These are phyloP conservation scores for Palythoa caribaeorum DNA, from an alignment of 92 coral and sea anemone genomes.

Conservation along the genomic window DNA sequence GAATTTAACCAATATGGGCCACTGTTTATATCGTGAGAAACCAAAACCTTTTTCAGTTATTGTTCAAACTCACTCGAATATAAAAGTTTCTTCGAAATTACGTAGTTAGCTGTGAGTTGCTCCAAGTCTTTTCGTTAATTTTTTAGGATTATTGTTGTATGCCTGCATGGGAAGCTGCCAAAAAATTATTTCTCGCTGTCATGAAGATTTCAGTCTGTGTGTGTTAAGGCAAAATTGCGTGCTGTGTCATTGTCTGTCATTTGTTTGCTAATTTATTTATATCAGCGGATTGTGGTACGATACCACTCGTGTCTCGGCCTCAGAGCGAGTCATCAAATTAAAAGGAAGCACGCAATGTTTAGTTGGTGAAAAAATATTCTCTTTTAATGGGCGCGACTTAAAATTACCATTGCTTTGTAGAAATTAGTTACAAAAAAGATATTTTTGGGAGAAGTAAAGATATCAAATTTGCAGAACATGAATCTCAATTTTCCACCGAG, in stretches of 20 bases:
- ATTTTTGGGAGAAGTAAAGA: background rate
- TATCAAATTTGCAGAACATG: background rate
- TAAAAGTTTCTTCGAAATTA: background rate
- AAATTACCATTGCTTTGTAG: background rate
- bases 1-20: background rate
- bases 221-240: constrained; percentile 13
- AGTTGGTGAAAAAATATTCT: background rate
- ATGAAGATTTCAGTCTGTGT: background rate
- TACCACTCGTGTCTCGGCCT: constrained; percentile 37
- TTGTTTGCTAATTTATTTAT: constrained; percentile 38
- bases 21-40: background rate
- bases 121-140: background rate
- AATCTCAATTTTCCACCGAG: background rate
- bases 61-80: background rate
- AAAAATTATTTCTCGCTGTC: background rate
- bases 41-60: background rate
- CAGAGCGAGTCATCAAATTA: background rate
- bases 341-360: constrained; percentile 29
- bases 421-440: background rate
- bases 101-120: background rate
- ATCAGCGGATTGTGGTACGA: constrained; percentile 2
- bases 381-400: background rate
- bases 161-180: background rate
- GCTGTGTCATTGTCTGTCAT: constrained; percentile 18
- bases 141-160: background rate